Percentiles rank a stretch among this genome's conserved stretches.
These are phyloP conservation scores for Oryzias sinensis DNA, from an alignment of 2,797 vertebrate species.

Conservation along the genomic window DNA sequence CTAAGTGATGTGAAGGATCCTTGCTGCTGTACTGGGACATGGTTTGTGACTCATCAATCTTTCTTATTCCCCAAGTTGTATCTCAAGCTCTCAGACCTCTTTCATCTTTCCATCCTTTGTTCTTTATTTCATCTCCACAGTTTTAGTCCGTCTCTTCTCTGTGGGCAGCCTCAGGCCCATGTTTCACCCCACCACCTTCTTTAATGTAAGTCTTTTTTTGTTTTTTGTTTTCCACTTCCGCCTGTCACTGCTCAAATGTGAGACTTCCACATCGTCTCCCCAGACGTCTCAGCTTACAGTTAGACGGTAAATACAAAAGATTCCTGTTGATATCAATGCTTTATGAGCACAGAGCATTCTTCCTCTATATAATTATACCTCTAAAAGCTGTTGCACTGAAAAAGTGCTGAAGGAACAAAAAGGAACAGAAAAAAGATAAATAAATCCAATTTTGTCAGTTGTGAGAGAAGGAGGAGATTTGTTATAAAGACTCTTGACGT, in stretches of 20 bases:
- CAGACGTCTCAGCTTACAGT: constrained; percentile 40
- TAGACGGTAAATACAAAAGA: constrained; percentile 60
- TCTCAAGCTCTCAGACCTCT: constrained; percentile 8
- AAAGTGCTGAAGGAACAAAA: constrained; percentile 44
- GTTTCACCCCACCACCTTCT: constrained; percentile 13
- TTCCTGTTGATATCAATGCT: constrained; percentile 49
- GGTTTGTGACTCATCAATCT: constrained; percentile 12
- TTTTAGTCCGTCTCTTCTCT: constrained; percentile 13
- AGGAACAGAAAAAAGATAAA: constrained; percentile 24
- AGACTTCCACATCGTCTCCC: constrained; percentile 30
- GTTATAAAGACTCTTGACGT: constrained; percentile 13
- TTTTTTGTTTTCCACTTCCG: neutral
- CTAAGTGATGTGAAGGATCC: neutral
- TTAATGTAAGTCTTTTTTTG: neutral
- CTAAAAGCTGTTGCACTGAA: constrained; percentile 51
- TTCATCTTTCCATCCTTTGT: constrained; percentile 16
- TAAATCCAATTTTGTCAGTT: constrained; percentile 53
- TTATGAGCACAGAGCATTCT: constrained; percentile 28
- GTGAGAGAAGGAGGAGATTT: constrained; percentile 33
- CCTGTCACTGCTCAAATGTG: constrained; percentile 18
- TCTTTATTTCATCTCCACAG: constrained; percentile 12
- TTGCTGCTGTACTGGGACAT: constrained; percentile 7
- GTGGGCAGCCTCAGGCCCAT: constrained; percentile 5
- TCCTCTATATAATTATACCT: constrained; percentile 42
- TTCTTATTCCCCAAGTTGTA: neutral